These are phyloP conservation scores for Parambassis ranga DNA, from an alignment of 2,797 vertebrate genomes.

Conservation along the genomic window DNA sequence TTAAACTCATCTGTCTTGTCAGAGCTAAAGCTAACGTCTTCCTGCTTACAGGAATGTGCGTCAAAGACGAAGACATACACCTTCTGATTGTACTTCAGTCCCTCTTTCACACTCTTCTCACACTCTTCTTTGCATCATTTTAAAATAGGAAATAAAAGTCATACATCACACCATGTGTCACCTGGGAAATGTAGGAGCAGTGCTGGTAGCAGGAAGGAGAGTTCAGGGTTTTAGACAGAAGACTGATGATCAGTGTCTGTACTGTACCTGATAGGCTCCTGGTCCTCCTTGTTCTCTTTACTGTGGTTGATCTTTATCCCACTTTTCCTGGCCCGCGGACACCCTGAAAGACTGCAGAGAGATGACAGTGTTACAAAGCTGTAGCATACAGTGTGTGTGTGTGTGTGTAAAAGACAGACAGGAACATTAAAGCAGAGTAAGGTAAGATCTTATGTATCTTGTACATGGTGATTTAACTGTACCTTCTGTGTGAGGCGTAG, in stretches of 20 bases:
- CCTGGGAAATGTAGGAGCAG: slow-evolving; percentile 4
- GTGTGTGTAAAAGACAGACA: neutral
- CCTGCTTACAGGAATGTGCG: slow-evolving; percentile 4
- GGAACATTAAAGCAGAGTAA: neutral
- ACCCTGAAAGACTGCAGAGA: slow-evolving; percentile 94
- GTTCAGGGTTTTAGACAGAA: slow-evolving; percentile 27
- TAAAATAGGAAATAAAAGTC: slow-evolving; percentile 1
- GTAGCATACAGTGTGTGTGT: neutral
- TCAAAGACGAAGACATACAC: neutral
- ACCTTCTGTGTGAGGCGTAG: slow-evolving; percentile 99
- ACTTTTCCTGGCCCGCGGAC: slow-evolving; percentile 96
- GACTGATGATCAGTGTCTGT: slow-evolving; percentile 47
- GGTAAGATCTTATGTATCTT: neutral
- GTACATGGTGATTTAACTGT: slow-evolving; percentile 26
- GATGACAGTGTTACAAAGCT: slow-evolving; percentile 41
- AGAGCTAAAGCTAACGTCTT: slow-evolving; percentile 28
- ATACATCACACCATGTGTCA: neutral
- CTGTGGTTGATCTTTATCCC: slow-evolving; percentile 99
- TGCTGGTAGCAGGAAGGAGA: neutral
- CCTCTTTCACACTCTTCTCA: no score
- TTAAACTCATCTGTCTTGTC: slow-evolving; percentile 44
- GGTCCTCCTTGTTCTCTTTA: slow-evolving; percentile 99
- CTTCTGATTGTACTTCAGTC: no score
- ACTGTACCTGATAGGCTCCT: slow-evolving; percentile 96
- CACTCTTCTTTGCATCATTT: slow-evolving; percentile 5